These are phyloP conservation scores for Stenopsyche tienmushanensis DNA, from an alignment of 1,140 invertebrate species.

Conservation along the genomic window DNA sequence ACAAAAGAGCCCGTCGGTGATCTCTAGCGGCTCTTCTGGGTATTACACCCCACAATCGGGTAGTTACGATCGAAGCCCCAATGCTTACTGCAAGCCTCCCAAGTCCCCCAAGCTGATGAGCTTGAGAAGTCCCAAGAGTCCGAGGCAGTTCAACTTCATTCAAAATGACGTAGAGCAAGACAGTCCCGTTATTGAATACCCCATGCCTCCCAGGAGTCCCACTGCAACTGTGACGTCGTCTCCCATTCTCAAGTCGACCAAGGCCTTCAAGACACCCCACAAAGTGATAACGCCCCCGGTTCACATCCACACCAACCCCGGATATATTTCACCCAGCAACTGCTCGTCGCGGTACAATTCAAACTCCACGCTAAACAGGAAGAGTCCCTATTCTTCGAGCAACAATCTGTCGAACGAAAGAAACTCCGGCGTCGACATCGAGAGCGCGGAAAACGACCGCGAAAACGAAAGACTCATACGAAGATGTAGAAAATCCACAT, in stretches of 20 bases:
- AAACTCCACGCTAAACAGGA: slow-evolving; percentile 50
- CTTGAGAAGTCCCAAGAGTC: slow-evolving; percentile 51
- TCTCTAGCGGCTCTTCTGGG: slow-evolving; percentile 53
- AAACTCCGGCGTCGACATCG: slow-evolving; percentile 17
- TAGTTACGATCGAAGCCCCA: slow-evolving; percentile 51
- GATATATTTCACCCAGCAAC: slow-evolving; percentile 54
- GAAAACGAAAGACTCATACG: slow-evolving; percentile 50
- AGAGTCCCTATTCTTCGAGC: slow-evolving; percentile 54
- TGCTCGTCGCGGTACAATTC: slow-evolving; percentile 51
- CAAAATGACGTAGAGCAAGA: slow-evolving; percentile 49
- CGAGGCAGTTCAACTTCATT: slow-evolving; percentile 53
- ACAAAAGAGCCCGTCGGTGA: slow-evolving; percentile 55
- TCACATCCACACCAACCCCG: slow-evolving; percentile 55
- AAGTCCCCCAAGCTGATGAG: slow-evolving; percentile 50
- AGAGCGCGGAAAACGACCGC: slow-evolving; percentile 45
- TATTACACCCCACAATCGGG: slow-evolving; percentile 56
- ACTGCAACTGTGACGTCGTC: slow-evolving; percentile 13
- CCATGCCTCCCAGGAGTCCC: slow-evolving; percentile 41
- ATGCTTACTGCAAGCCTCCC: slow-evolving; percentile 45
- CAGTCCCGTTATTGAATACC: slow-evolving; percentile 46
- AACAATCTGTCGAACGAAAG: slow-evolving; percentile 49
- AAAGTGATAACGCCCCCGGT: slow-evolving; percentile 51
- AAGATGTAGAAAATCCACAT: slow-evolving; percentile 68
- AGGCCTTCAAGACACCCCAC: slow-evolving; percentile 8
- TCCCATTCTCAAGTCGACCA: slow-evolving; percentile 4